Conservation (phyloP, 2,888 invertebrate genomes). For the Heliconius aoede region DNA sequence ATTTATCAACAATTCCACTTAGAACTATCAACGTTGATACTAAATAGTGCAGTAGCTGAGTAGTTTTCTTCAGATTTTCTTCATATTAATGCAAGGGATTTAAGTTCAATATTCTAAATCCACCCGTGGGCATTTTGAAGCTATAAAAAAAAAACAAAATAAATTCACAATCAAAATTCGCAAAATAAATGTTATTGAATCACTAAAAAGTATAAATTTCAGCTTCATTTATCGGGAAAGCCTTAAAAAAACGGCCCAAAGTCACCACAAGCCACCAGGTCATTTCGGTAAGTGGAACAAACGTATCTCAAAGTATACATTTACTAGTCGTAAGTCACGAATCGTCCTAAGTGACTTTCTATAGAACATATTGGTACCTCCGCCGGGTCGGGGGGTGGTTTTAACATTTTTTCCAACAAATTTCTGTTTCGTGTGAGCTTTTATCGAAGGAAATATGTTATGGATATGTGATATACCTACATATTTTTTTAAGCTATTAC, state of each 20-base stretch:
- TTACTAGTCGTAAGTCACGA: slow-evolving; percentile 48
- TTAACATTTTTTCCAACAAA: slow-evolving; percentile 74
- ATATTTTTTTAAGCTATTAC: background rate
- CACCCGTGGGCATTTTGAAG: background rate
- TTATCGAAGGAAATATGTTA: slow-evolving; percentile 27
- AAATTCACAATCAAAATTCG: no score
- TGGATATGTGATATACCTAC: background rate
- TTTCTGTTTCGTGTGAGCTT: slow-evolving; percentile 53
- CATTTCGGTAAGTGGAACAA: slow-evolving; percentile 27
- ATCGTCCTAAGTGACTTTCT: slow-evolving; percentile 75
- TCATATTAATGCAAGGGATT: background rate
- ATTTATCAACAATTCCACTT: slow-evolving; percentile 28
- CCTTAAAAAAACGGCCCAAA: background rate
- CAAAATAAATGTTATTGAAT: background rate
- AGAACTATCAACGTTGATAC: background rate
- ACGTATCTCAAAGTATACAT: slow-evolving; percentile 19
- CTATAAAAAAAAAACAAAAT: background rate
- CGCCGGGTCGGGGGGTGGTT: slow-evolving; percentile 64
- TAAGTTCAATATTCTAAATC: no score
- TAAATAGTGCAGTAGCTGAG: background rate
- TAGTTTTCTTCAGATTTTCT: background rate
- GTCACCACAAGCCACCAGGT: slow-evolving; percentile 4
- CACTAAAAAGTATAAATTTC: background rate
- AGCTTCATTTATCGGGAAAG: background rate
- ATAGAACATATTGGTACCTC: slow-evolving; percentile 76